Evolutionary conservation across 2,797 vertebrate genomes (phyloP).

Genomic region (Etheostoma perlongum): DNA sequence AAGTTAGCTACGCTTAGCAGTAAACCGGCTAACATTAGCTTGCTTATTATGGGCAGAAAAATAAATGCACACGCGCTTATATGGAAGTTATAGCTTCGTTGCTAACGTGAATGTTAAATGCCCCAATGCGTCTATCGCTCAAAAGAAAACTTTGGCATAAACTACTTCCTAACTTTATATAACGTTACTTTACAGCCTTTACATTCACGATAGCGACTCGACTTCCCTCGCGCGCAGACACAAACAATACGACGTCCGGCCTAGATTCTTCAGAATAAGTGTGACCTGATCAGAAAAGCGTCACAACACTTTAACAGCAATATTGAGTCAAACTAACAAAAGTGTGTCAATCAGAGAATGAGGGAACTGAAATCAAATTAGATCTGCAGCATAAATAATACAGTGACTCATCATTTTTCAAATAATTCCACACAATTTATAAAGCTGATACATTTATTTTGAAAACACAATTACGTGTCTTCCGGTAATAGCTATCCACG

Average conservation of each 20-base stretch:
- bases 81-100: too few relatives aligned
- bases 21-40: conserved; percentile 44
- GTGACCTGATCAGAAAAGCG: background rate
- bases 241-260: conserved; percentile 11
- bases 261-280: conserved; percentile 42
- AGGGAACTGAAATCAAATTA: too few relatives aligned
- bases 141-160: background rate
- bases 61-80: background rate
- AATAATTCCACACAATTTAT: background rate
- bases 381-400: background rate
- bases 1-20: conserved; percentile 18
- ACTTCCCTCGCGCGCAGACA: conserved; percentile 35
- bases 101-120: rapidly evolving
- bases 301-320: background rate
- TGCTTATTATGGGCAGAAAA: too few relatives aligned
- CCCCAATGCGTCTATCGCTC: rapidly evolving
- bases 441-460: conserved; percentile 29
- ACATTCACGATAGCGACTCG: background rate
- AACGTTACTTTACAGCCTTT: background rate
- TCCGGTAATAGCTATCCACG: background rate
- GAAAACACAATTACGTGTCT: background rate
- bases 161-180: background rate
- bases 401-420: background rate
- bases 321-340: background rate
- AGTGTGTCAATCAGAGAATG: rapidly evolving